Base-by-base conservation (phyloP, 2,797 vertebrate species). In the Peromyscus attwateri region DNA sequence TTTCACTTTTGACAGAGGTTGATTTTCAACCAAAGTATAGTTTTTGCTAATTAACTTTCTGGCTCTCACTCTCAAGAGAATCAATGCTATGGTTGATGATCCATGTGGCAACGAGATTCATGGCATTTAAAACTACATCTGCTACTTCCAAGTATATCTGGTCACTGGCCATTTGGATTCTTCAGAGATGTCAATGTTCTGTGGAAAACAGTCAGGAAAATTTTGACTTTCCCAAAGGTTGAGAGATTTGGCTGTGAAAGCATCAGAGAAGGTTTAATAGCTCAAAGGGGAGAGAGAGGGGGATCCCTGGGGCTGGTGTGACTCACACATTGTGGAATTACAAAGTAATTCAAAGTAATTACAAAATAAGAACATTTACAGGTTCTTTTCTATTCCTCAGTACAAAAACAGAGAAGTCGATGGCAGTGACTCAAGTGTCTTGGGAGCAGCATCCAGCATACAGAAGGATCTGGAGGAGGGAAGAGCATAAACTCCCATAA, bases 11-110 rank as follows among this genome's bases (percentile, higher is more conserved):
- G 87, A 81, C n/a, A 91, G 46, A 88, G 49, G 21, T 43, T 94
- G 31, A 79, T 3, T 94, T 80, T 92, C 82, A 75, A 25, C 57
- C 11, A 84, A 80, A 68, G 25, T 62, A 6, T 34, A 55, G 27
- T 57, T 90, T 90, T 94, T 77, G 77, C 55, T 94, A 66, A 92
- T 40, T 85, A 87, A 92, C 29, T 62, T 91, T 89, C 79, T 92
- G 70, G 16, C 37, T 90, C 17, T 25, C 6, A 11, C 34, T 19
- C 55, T 75, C 27, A 70, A 49, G 27, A 70, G 40, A 90, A 29
- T 83, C 71, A 14, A 37, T 25, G n/a, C 29, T 88, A 2, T 85
- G 40, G 27, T 23, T n/a, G 25, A 84, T 29, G 13, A 76, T 29
- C 49, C 73, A 73, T 2, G 21, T 81, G 79, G n/a, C 14, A 94